Evolutionary conservation across 2,888 invertebrate species (phyloP), one percentile per base, ranked within the genome.

Genomic region (Ophion ventricosus): DNA sequence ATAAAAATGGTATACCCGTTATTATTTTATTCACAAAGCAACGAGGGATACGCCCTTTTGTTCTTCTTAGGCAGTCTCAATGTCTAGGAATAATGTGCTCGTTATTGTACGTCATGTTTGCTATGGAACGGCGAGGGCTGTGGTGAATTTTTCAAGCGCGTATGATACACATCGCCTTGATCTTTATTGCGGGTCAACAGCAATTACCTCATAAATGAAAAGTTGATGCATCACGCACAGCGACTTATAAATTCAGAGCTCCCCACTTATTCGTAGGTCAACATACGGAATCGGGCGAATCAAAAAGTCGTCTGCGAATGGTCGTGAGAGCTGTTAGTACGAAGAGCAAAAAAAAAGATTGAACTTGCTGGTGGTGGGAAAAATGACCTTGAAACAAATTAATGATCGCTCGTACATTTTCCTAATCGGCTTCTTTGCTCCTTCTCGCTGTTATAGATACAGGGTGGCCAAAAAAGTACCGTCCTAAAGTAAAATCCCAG

Each of bases 371-470:
- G 25, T 23, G 40, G 11, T 29, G 20, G 11, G 25, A 49, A n/a
- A 35, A n/a, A 43, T 54, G 66, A 29, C 35, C 70, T 81, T 57
- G 66, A 59, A 64, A 23, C 57, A 2, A 43, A 14, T 70, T 57
- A 26, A 43, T 35, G 67, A 66, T 61, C 61, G 56, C 29, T 49
- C 43, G 57, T 64, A 43, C 64, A 75, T 74, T 79, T 79, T 69
- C 49, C 63, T 29, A 69, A 78, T 11, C 69, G 20, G 70, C 40
- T 43, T 29, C 49, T 59, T 64, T 63, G 43, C 49, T 69, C 43
- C 66, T 75, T 72, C 26, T 35, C 35, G 35, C 35, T 1, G 7
- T 35, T 35, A 8, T 35, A 14, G 49, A 49, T n/a, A 26, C 20
- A 29, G 35, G 35, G 7, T 35, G 7, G 35, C 0, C 35, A 1